A percentile compares a stretch with the other conserved stretches of the same genome.
phyloP scores from a whole-genome alignment of 2,888 invertebrate genomes.

The Anagyrus pseudococci region DNA sequence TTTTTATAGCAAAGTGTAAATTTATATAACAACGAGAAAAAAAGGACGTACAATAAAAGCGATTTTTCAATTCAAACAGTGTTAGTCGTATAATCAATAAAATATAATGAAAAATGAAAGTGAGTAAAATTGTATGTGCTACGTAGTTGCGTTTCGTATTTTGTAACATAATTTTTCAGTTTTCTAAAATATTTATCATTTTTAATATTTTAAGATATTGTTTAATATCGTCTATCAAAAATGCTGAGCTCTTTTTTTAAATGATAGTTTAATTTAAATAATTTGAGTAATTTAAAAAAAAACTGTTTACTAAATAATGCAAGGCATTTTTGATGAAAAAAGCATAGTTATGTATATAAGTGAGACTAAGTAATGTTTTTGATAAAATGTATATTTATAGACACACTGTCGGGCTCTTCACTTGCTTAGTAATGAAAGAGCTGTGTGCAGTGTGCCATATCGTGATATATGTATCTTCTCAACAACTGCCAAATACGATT shows the following conservation, averaged over 20 bases:
- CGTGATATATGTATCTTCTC: constrained; percentile 15
- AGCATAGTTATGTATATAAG: constrained; percentile 42
- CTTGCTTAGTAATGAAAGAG: constrained; percentile 24
- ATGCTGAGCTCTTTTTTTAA: background rate
- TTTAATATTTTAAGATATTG: constrained; percentile 14
- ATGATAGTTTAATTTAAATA: background rate
- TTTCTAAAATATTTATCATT: constrained; percentile 14
- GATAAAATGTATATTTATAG: constrained; percentile 39
- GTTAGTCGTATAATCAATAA: too few species aligned
- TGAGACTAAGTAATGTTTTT: constrained; percentile 33
- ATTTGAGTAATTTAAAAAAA: background rate
- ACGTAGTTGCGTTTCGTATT: constrained; percentile 2
- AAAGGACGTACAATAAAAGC: too few species aligned
- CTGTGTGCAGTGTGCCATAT: constrained; percentile 31
- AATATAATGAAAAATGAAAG: too few species aligned
- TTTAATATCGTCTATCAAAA: constrained; percentile 12
- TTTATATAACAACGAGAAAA: too few species aligned
- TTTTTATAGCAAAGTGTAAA: too few species aligned
- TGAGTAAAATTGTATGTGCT: too few species aligned
- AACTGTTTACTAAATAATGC: too few species aligned
- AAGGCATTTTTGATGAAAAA: constrained; percentile 13
- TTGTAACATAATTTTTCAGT: constrained; percentile 21
- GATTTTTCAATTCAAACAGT: too few species aligned
- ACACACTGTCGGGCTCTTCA: constrained; percentile 19
- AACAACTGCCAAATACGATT: constrained; percentile 34